Evolutionary conservation across 1,140 invertebrate species (phyloP), one percentile per base, ranked within the genome.

Genomic region (Habropoda laboriosa): DNA sequence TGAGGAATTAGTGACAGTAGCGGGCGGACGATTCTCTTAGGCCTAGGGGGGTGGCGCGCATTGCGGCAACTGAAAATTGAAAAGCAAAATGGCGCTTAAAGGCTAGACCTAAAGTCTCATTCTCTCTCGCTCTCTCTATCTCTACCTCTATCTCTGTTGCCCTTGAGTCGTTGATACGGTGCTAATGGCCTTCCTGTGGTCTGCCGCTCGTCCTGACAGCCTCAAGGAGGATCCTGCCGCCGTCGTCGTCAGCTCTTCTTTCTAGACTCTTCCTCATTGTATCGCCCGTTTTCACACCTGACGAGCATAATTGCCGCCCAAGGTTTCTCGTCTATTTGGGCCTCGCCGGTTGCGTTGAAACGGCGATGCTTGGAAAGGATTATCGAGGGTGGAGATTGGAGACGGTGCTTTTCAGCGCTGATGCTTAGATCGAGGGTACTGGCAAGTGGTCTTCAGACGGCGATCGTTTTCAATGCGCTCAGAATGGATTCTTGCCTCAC

Each of bases 31-130:
- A 40, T 75, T 81, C 82, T 81, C 66, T 74, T 24, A 70, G 51
- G n/a, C n/a, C 5, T 7, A 63, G 60, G 30, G 38, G 57, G 68
- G 61, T 47, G 45, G 63, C 47, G 67, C 18, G 61, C 40, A 57
- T 60, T 18, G 45, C 42, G 55, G 80, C 18, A n/a, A n/a, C 16
- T 55, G 49, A 57, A 71, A 71, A 83, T 80, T 82, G 71, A 82
- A 75, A 80, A 80, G 72, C 70, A 67, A 75, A 82, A 80, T 75
- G 78, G 66, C 72, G 64, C 67, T 81, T 77, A 81, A 68, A 72
- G 67, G 79, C 58, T 75, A 76, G 58, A 60, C 30, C 49, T n/a
- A n/a, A 53, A 40, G 58, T 24, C 78, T 70, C 71, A n/a, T n/a
- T n/a, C n/a, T n/a, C n/a, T n/a, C n/a, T n/a, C n/a, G n/a, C n/a